These are phyloP conservation scores for Tenualosa thibaudeaui DNA, from an alignment of 2,797 vertebrate genomes.

Conservation along the genomic window DNA sequence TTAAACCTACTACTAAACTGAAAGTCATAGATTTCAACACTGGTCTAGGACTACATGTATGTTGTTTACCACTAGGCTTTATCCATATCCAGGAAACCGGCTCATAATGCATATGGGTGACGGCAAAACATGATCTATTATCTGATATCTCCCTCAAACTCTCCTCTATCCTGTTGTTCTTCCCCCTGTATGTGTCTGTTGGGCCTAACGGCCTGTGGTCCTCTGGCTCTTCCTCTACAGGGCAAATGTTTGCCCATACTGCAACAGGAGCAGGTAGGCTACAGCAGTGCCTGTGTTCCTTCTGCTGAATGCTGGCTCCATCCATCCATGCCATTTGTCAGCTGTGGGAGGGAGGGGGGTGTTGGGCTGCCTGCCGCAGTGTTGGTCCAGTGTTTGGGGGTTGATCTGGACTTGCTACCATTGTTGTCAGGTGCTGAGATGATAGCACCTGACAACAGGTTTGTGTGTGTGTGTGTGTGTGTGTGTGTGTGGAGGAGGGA, in stretches of 20 bases:
- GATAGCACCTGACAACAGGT: no score
- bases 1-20: no score
- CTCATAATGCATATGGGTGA: no score
- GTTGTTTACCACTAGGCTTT: no score
- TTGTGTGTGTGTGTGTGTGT: not conserved
- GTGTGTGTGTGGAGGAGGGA: not conserved
- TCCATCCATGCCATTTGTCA: slow-evolving; percentile 2
- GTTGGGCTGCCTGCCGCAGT: not conserved
- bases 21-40: no score
- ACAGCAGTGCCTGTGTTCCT: not conserved
- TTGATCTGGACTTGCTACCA: not conserved
- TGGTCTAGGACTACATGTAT: no score
- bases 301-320: not conserved
- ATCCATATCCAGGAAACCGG: no score
- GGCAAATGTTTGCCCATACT: slow-evolving; percentile 77
- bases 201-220: slow-evolving; percentile 49
- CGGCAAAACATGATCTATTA: no score
- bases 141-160: not conserved
- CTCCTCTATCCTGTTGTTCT: not conserved
- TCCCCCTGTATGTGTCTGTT: slow-evolving; percentile 7
- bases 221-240: slow-evolving; percentile 66
- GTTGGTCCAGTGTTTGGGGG: not conserved
- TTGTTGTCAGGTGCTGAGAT: not conserved
- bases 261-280: slow-evolving; percentile 76
- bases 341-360: not conserved